Percentiles rank a stretch among this genome's conserved stretches.
Conservation (phyloP, 2,113 vertebrate species). For the Apistogramma diplotaenia region DNA sequence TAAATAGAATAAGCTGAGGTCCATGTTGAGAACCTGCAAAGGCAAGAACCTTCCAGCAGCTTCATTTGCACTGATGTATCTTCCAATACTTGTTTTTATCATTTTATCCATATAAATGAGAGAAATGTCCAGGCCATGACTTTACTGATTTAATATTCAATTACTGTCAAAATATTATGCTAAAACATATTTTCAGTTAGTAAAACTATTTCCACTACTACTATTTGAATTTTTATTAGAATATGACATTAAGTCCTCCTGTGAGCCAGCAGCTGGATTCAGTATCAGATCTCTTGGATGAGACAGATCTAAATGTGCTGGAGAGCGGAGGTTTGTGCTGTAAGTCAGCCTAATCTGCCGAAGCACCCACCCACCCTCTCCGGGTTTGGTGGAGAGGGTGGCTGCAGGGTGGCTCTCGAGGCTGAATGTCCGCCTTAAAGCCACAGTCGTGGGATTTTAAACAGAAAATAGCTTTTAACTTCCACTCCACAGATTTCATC, state of each 20-base stretch:
- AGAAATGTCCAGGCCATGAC: too few relatives aligned
- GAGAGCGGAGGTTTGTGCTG: neutral
- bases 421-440: neutral
- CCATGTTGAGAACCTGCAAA: too few relatives aligned
- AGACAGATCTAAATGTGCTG: neutral
- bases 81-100: too few relatives aligned
- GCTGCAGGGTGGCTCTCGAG: too few relatives aligned
- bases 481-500: neutral
- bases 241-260: neutral
- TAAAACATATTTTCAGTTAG: neutral
- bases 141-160: neutral
- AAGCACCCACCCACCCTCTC: constrained; percentile 2
- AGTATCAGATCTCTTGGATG: neutral
- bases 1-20: too few relatives aligned
- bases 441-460: constrained; percentile 8
- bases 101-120: too few relatives aligned
- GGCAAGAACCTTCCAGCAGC: too few relatives aligned
- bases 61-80: too few relatives aligned
- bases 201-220: too few relatives aligned
- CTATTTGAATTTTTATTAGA: too few relatives aligned
- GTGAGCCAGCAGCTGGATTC: rapidly evolving
- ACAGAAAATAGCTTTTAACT: neutral
- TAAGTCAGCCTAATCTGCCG: constrained; percentile 9
- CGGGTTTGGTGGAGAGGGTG: too few relatives aligned
- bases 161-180: neutral